A percentile compares a stretch with the other conserved stretches of the same genome.
Conservation (phyloP, 2,113 vertebrate genomes). For the Sphaerodactylus townsendi region DNA sequence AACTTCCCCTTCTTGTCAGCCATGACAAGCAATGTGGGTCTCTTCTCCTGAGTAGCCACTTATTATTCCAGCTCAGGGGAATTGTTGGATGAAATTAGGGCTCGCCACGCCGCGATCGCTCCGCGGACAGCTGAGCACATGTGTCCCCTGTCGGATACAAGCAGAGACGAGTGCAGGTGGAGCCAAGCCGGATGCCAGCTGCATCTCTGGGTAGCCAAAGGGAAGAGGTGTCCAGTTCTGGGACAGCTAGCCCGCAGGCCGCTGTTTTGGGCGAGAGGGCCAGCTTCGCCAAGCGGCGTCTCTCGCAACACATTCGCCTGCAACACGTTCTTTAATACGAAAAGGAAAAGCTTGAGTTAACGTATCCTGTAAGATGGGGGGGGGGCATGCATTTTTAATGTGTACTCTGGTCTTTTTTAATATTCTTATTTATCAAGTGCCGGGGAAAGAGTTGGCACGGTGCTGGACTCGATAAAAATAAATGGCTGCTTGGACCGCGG, state of each 20-base stretch:
- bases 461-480: background rate
- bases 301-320: background rate
- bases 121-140: background rate
- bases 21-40: background rate
- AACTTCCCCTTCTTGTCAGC: background rate
- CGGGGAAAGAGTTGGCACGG: background rate
- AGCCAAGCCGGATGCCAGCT: rapidly evolving
- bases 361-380: background rate
- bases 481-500: background rate
- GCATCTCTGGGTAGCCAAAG: background rate
- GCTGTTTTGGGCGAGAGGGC: background rate
- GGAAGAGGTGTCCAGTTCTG: background rate
- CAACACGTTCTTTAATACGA: too few relatives aligned
- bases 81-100: too few relatives aligned
- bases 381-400: background rate
- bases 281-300: background rate
- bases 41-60: background rate
- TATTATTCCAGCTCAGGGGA: background rate
- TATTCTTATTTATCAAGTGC: background rate
- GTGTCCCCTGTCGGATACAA: too few relatives aligned
- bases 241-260: background rate
- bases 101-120: background rate
- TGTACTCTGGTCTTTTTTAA: background rate
- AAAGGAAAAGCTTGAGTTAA: background rate
- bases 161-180: background rate